phyloP scores from a whole-genome alignment of 1,140 invertebrate species.

The Ridgeia piscesae region DNA sequence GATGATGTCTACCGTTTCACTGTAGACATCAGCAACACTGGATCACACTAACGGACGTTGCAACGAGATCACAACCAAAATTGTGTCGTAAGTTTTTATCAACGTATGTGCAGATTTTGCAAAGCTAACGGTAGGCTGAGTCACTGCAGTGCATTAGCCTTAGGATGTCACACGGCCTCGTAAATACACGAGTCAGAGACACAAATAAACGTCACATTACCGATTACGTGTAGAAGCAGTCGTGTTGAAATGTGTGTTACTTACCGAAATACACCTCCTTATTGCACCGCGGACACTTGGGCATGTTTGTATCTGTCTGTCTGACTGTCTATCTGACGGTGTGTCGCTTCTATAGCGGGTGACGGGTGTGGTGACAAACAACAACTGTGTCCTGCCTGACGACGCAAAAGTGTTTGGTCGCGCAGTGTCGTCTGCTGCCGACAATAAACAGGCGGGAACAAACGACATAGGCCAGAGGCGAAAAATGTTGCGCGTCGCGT shows the following conservation, averaged over 20 bases:
- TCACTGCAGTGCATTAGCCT: neutral
- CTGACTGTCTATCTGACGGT: neutral
- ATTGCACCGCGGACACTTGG: constrained; percentile 24
- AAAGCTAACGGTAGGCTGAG: neutral
- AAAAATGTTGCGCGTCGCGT: neutral
- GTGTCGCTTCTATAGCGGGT: neutral
- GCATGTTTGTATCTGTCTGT: constrained; percentile 17
- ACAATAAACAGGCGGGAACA: neutral
- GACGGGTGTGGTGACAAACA: neutral
- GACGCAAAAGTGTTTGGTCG: neutral
- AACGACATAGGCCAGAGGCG: neutral
- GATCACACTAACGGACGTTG: too few relatives aligned
- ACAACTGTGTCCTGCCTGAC: neutral
- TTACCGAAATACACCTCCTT: constrained; percentile 27
- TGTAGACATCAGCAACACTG: too few relatives aligned
- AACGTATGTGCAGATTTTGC: neutral
- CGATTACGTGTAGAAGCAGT: too few relatives aligned
- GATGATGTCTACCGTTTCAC: too few relatives aligned
- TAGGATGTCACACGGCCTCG: neutral
- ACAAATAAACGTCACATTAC: neutral
- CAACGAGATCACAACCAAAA: too few relatives aligned
- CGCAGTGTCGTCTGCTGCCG: neutral
- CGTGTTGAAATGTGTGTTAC: neutral
- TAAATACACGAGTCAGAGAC: neutral
- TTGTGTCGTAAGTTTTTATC: neutral